Conservation (phyloP, 2,888 invertebrate genomes). For the Apodemia duryi region DNA sequence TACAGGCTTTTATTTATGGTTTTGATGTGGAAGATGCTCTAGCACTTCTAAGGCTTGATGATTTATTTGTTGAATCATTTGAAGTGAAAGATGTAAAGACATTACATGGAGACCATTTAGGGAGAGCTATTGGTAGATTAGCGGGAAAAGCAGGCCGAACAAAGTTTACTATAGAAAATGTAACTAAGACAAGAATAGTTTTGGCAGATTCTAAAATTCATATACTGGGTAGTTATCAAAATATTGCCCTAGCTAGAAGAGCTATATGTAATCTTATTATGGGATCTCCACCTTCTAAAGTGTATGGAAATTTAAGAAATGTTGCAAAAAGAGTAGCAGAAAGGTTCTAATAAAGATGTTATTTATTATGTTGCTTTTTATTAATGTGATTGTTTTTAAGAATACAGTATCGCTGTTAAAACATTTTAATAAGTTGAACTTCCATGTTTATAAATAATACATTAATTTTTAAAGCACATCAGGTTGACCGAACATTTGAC, state of each 20-base stretch:
- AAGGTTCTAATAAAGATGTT: constrained; percentile 78
- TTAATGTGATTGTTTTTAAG: too few species aligned
- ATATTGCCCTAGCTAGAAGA: constrained; percentile 95
- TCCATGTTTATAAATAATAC: too few species aligned
- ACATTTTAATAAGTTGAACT: too few species aligned
- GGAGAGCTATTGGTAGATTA: constrained; percentile 96
- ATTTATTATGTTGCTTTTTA: constrained; percentile 32
- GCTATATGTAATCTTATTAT: constrained; percentile 98
- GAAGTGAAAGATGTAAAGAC: constrained; percentile 98
- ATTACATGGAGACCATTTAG: constrained; percentile 95
- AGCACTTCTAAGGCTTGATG: constrained; percentile 95
- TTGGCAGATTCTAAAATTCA: constrained; percentile 98
- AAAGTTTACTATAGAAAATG: constrained; percentile 99
- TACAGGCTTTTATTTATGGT: constrained; percentile 93
- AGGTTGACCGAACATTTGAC: too few species aligned
- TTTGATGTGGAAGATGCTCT: constrained; percentile 98
- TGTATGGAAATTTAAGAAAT: constrained; percentile 95
- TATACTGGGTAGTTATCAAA: constrained; percentile 97
- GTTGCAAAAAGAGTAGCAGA: constrained; percentile 91
- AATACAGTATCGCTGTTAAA: too few species aligned
- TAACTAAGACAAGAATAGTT: constrained; percentile 98
- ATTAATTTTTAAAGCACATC: too few species aligned
- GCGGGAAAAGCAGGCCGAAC: constrained; percentile 98
- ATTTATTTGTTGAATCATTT: constrained; percentile 97
- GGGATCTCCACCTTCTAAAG: constrained; percentile 98